Evolutionary conservation across 2,888 invertebrate genomes (phyloP).

Genomic region (Lydus trimaculatus): DNA sequence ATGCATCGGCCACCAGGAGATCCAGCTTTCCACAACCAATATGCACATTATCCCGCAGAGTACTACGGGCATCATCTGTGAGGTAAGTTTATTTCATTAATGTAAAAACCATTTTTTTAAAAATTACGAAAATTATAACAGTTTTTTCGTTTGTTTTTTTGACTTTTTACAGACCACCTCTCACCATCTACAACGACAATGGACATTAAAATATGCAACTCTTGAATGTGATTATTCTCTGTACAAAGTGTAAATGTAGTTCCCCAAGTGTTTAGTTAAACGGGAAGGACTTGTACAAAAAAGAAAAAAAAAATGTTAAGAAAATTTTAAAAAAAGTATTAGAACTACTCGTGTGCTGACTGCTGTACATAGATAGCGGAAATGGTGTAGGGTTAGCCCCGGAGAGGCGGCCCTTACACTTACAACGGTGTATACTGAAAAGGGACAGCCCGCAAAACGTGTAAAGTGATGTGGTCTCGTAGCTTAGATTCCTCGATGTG

Average conservation of each 20-base stretch:
- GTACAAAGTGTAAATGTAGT: constrained; percentile 68
- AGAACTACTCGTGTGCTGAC: constrained; percentile 56
- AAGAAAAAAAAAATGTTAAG: not conserved
- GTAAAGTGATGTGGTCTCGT: constrained; percentile 60
- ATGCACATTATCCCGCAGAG: constrained; percentile 90
- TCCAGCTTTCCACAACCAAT: constrained; percentile 93
- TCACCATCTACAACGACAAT: constrained; percentile 59
- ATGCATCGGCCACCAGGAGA: constrained; percentile 95
- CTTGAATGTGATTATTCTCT: constrained; percentile 70
- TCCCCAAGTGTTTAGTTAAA: constrained; percentile 60
- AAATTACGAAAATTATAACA: not conserved
- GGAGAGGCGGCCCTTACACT: constrained; percentile 49
- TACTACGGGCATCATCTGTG: constrained; percentile 95
- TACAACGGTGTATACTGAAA: constrained; percentile 40
- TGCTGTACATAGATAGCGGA: constrained; percentile 57
- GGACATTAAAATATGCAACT: constrained; percentile 63
- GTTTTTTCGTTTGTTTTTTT: constrained; percentile 1
- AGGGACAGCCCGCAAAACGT: constrained; percentile 52
- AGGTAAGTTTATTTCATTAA: constrained; percentile 48
- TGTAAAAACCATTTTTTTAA: not conserved
- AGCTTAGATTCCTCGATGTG: constrained; percentile 66
- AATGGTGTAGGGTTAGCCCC: constrained; percentile 49
- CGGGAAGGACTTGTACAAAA: constrained; percentile 59
- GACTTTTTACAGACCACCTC: constrained; percentile 56
- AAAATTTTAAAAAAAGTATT: constrained; percentile 45